These are phyloP conservation scores for Heterodera schachtii DNA, from an alignment of 1,140 invertebrate species.

Conservation along the genomic window DNA sequence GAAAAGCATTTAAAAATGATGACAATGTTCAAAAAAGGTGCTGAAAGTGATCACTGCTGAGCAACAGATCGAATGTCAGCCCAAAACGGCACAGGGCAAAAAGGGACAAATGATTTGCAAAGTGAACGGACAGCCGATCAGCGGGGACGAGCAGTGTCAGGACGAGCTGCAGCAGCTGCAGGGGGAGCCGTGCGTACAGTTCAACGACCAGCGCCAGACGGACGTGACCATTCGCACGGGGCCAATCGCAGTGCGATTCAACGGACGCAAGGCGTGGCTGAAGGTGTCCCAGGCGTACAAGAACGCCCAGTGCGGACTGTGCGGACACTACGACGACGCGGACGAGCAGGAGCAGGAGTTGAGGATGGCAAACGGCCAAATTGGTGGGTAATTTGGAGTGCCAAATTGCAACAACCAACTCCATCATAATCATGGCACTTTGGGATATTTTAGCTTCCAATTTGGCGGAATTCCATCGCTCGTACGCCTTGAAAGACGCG, in stretches of 20 bases:
- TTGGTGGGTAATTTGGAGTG: slow-evolving; percentile 10
- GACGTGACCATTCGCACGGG: slow-evolving; percentile 28
- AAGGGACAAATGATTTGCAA: slow-evolving; percentile 1
- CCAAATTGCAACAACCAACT: background rate
- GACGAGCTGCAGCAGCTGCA: background rate
- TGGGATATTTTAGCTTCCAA: slow-evolving; percentile 20
- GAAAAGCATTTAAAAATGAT: no score
- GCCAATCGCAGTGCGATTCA: slow-evolving; percentile 42
- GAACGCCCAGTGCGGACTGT: slow-evolving; percentile 49
- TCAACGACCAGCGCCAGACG: slow-evolving; percentile 28
- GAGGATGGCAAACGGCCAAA: slow-evolving; percentile 32
- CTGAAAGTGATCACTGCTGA: slow-evolving; percentile 40
- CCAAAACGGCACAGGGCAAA: slow-evolving; percentile 6
- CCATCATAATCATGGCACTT: slow-evolving; percentile 19
- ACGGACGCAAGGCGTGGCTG: slow-evolving; percentile 40
- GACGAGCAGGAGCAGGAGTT: slow-evolving; percentile 41
- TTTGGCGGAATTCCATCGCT: slow-evolving; percentile 44
- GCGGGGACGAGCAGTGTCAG: slow-evolving; percentile 16
- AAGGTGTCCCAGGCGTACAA: slow-evolving; percentile 43
- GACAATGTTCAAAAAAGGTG: slow-evolving; percentile 6
- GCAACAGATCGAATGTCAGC: slow-evolving; percentile 37
- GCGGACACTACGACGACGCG: slow-evolving; percentile 48
- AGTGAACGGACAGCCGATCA: slow-evolving; percentile 36
- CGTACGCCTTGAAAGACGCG: slow-evolving; percentile 33
- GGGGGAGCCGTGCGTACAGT: slow-evolving; percentile 27